Evolutionary conservation across 2,113 vertebrate genomes (phyloP), one percentile per base, ranked within the genome.

Genomic region (Trichomycterus rosablanca): DNA sequence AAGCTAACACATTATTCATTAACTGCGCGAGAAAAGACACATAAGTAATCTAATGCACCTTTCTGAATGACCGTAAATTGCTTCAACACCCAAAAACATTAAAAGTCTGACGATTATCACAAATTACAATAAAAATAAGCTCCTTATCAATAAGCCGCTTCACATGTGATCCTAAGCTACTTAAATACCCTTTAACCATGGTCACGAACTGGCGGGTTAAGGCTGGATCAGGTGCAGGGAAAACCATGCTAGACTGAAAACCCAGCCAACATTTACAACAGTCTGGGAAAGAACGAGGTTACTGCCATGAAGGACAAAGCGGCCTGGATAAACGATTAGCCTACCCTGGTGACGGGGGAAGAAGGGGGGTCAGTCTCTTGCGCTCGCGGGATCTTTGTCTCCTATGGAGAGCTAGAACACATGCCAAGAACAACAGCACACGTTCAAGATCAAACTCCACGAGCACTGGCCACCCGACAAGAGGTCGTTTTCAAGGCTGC

Each of bases 281-380:
- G 39, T 44, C 55, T 32, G 24, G 37, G 23, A 39, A 9, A 50
- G 5, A 20, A 50, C 18, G 30, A 20, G 46, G 46, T 59, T 59
- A 59, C 7, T 59, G 55, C 55, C 39, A 43, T 37, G 19, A 54
- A 35, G 15, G 39, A 32, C 23, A 48, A 54, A 60, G 28, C 30
- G 55, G 35, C 48, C 20, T 49, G 49, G 48, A 44, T 60, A 51
- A 42, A 16, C 51, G 44, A 32, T 68, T 55, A 64, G 42, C 60
- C 50, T 18, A 16, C 20, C 52, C 34, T 45, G 16, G 42, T 50
- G 51, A 22, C 34, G 35, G 20, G 34, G 19, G 14, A 30, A 12
- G 2, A 18, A 8, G 12, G 35, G 22, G 23, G 37, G 5, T 20
- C 1, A 42, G 4, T 23, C 28, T 35, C 28, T 4, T 2, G 12